phyloP scores from a whole-genome alignment of 2,888 invertebrate genomes.

The Scaptomyza polygonia region DNA sequence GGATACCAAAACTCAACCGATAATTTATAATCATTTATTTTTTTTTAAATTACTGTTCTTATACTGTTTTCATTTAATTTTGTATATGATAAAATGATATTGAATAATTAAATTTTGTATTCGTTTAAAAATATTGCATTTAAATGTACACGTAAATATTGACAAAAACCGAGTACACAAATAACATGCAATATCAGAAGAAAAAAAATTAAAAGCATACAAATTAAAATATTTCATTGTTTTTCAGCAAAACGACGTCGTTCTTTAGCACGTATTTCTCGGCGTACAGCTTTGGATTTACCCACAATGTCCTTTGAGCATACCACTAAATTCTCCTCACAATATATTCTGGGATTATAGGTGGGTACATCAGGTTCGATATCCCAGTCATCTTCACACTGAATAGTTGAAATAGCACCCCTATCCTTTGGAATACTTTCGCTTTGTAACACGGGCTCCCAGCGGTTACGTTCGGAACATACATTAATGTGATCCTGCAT shows the following conservation, averaged over 20 bases:
- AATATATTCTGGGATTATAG: slow-evolving; percentile 34
- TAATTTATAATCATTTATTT: background rate
- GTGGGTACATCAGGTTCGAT: slow-evolving; percentile 33
- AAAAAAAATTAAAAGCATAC: background rate
- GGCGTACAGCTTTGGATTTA: slow-evolving; percentile 14
- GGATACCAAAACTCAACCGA: slow-evolving; percentile 6
- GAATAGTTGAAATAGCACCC: background rate
- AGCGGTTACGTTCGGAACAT: slow-evolving; percentile 15
- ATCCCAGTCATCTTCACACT: slow-evolving; percentile 49
- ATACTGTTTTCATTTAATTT: too few relatives aligned
- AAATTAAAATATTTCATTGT: background rate
- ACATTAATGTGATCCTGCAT: slow-evolving; percentile 25
- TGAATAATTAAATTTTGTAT: background rate
- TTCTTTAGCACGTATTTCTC: slow-evolving; percentile 19
- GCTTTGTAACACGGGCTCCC: background rate
- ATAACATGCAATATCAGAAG: background rate
- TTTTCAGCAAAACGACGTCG: slow-evolving; percentile 29
- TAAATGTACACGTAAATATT: background rate
- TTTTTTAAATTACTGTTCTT: background rate
- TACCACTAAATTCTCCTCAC: slow-evolving; percentile 36
- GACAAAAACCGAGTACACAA: background rate
- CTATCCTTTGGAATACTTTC: background rate
- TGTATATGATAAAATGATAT: background rate
- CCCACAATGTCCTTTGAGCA: slow-evolving; percentile 15
- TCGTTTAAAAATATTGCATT: background rate